A percentile compares a stretch with the other conserved stretches of the same genome.
Evolutionary conservation across 2,797 vertebrate genomes (phyloP).

Genomic region (Manis crassicaudata): DNA sequence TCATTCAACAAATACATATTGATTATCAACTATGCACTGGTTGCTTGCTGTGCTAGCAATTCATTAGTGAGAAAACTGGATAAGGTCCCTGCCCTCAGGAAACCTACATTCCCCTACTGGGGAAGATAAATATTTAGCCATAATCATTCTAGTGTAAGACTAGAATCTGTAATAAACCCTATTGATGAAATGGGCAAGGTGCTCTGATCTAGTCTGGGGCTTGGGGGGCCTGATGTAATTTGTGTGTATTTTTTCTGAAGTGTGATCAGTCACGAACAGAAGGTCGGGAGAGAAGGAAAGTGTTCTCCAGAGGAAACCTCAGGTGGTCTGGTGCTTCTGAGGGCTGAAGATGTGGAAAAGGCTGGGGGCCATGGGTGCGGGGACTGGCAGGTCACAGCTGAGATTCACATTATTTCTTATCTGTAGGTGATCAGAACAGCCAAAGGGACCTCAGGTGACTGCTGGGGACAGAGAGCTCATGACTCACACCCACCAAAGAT

Average conservation of each 20-base stretch:
- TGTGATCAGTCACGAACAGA: not conserved
- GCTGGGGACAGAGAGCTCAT: constrained; percentile 87
- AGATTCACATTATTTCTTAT: not conserved
- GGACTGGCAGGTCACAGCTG: not conserved
- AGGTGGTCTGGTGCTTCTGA: not conserved
- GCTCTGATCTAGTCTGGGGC: not conserved
- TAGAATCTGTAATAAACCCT: not conserved
- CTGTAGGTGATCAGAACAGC: constrained; percentile 91
- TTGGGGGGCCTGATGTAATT: not conserved
- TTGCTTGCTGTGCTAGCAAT: not conserved
- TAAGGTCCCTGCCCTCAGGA: not conserved
- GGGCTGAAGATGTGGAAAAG: not conserved
- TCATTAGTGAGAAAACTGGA: not conserved
- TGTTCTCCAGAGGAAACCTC: not conserved
- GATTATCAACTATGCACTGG: not conserved
- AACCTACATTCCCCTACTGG: not conserved
- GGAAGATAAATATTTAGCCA: not conserved
- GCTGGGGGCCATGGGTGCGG: not conserved
- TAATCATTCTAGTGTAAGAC: not conserved
- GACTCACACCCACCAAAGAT: constrained; percentile 88
- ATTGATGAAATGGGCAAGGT: not conserved
- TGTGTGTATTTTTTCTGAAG: not conserved
- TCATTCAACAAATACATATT: not conserved
- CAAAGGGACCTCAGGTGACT: constrained; percentile 90
- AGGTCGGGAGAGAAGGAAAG: not conserved